phyloP scores from a whole-genome alignment of 1,140 invertebrate species.

The Heterodera schachtii region DNA sequence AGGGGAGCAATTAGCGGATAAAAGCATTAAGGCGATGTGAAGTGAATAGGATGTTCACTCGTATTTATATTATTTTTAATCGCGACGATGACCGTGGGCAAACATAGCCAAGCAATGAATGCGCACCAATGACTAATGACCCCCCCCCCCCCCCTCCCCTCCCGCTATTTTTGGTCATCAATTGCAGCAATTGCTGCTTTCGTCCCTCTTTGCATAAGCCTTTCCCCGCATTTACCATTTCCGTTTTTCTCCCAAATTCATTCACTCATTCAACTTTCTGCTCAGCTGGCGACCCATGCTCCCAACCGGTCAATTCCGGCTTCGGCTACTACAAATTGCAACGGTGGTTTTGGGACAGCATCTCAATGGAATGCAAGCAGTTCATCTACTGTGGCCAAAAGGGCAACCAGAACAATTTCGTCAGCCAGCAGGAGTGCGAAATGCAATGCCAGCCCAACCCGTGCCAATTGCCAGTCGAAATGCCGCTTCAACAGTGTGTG shows the following conservation, averaged over 20 bases:
- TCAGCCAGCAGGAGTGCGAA: conserved; percentile 58
- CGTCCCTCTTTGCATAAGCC: too few relatives aligned
- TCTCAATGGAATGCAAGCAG: conserved; percentile 49
- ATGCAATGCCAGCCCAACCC: conserved; percentile 56
- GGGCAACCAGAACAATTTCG: conserved; percentile 65
- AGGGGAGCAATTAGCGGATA: too few relatives aligned
- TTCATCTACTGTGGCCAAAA: conserved; percentile 62
- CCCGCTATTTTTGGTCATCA: too few relatives aligned
- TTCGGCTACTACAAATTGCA: conserved; percentile 49
- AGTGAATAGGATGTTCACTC: too few relatives aligned
- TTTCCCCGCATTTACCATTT: not conserved
- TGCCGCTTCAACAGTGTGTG: conserved; percentile 53
- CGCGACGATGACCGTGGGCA: too few relatives aligned
- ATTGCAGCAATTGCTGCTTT: too few relatives aligned
- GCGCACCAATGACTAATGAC: too few relatives aligned
- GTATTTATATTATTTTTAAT: too few relatives aligned
- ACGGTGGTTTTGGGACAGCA: conserved; percentile 61
- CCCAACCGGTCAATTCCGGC: conserved; percentile 60
- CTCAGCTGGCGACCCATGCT: conserved; percentile 63
- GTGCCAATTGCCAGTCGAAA: conserved; percentile 50
- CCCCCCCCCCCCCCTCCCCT: too few relatives aligned
- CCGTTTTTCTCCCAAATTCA: not conserved
- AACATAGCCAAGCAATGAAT: too few relatives aligned
- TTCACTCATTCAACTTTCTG: conserved; percentile 5
- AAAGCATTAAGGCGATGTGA: not conserved